These are phyloP conservation scores for Isoperla grammatica DNA, from an alignment of 2,888 invertebrate genomes.

Conservation along the genomic window DNA sequence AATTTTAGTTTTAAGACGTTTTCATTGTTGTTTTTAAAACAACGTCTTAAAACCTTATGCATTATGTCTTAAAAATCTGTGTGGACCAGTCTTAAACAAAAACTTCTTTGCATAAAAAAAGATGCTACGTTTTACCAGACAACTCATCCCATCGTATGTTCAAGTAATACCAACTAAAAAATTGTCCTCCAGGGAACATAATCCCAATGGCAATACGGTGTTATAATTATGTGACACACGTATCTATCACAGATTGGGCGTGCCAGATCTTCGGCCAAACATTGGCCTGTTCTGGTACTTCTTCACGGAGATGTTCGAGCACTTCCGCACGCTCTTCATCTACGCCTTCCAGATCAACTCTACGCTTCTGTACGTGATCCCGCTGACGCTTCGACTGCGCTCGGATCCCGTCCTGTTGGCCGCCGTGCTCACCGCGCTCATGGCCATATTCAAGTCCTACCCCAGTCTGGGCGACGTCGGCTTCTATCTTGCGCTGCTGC, in stretches of 20 bases:
- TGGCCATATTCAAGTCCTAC: conserved; percentile 93
- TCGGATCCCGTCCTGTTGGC: conserved; percentile 75
- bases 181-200: too few relatives aligned
- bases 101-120: too few relatives aligned
- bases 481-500: conserved; percentile 83
- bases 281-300: conserved; percentile 99
- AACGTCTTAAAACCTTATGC: too few relatives aligned
- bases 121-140: too few relatives aligned
- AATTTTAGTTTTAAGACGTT: too few relatives aligned
- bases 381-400: conserved; percentile 72
- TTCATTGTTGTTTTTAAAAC: too few relatives aligned
- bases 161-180: too few relatives aligned
- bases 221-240: too few relatives aligned
- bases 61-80: too few relatives aligned
- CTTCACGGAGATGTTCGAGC: conserved; percentile 99
- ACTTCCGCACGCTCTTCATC: conserved; percentile 91
- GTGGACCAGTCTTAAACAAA: too few relatives aligned
- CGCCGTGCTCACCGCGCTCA: conserved; percentile 71
- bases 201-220: too few relatives aligned
- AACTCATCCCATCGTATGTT: too few relatives aligned
- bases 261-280: conserved; percentile 93
- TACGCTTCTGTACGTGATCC: conserved; percentile 83
- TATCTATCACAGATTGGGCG: conserved; percentile 78
- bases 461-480: conserved; percentile 94
- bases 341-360: conserved; percentile 97